These are phyloP conservation scores for Andrena dorsata DNA, from an alignment of 2,888 invertebrate species.

Conservation along the genomic window DNA sequence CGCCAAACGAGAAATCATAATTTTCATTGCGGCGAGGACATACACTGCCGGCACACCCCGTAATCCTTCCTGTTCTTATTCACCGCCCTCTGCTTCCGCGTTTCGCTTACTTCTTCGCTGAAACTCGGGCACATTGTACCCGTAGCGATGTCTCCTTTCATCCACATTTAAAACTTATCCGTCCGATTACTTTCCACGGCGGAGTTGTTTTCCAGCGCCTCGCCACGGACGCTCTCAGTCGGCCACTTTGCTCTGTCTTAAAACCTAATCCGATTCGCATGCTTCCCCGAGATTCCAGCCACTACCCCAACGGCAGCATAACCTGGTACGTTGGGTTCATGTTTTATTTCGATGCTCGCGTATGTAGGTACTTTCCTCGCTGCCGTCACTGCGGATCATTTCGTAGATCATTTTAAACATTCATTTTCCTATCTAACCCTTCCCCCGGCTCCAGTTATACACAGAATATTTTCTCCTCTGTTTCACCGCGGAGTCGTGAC, in stretches of 20 bases:
- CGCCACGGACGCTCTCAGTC: not conserved
- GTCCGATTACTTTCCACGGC: conserved; percentile 36
- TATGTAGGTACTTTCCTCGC: not conserved
- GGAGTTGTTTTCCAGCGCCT: conserved; percentile 6
- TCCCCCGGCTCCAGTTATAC: not conserved
- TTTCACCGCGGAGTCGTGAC: conserved; percentile 11
- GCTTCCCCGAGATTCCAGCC: conserved; percentile 43
- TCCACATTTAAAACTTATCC: conserved; percentile 41
- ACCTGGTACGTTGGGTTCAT: conserved; percentile 31
- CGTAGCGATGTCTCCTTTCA: conserved; percentile 6
- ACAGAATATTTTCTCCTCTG: conserved; percentile 24
- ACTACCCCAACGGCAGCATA: not conserved
- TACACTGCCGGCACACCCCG: conserved; percentile 69
- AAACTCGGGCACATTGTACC: conserved; percentile 19
- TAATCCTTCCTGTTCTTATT: conserved; percentile 63
- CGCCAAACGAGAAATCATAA: conserved; percentile 80
- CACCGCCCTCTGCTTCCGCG: not conserved
- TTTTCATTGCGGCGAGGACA: conserved; percentile 71
- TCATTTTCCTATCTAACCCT: conserved; percentile 46
- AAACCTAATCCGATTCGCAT: conserved; percentile 49
- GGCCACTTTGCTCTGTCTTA: conserved; percentile 22
- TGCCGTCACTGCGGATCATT: conserved; percentile 53
- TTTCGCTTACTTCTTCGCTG: conserved; percentile 34
- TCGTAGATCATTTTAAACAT: conserved; percentile 60
- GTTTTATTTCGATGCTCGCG: conserved; percentile 41